Conservation (phyloP, 2,888 invertebrate species). For the Drosophila picticornis region DNA sequence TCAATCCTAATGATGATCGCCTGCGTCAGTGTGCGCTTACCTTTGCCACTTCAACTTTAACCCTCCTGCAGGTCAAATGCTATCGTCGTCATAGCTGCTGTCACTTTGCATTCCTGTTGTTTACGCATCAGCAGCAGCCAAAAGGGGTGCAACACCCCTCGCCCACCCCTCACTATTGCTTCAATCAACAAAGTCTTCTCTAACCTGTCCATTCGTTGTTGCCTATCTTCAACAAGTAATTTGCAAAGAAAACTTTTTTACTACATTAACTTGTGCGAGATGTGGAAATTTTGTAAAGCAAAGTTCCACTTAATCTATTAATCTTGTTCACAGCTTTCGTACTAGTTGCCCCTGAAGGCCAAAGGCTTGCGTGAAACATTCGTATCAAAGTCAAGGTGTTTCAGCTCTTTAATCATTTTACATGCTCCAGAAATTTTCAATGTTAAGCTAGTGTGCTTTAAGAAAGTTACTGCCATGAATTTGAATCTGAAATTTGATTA, state of each 20-base stretch:
- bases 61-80: slow-evolving; percentile 46
- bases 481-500: not conserved
- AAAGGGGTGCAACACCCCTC: slow-evolving; percentile 50
- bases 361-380: not conserved
- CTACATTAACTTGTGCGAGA: slow-evolving; percentile 9
- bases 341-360: slow-evolving; percentile 2
- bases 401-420: not conserved
- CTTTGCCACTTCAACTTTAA: slow-evolving; percentile 31
- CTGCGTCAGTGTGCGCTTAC: slow-evolving; percentile 31
- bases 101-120: slow-evolving; percentile 74
- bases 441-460: not conserved
- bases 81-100: slow-evolving; percentile 62
- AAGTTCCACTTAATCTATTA: slow-evolving; percentile 40
- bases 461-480: not conserved
- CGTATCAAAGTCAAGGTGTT: slow-evolving; percentile 32
- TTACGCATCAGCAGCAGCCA: slow-evolving; percentile 59
- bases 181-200: slow-evolving; percentile 18
- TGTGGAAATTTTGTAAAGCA: slow-evolving; percentile 8
- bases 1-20: slow-evolving; percentile 10
- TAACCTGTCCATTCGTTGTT: slow-evolving; percentile 21
- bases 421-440: not conserved
- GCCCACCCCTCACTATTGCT: not conserved
- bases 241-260: slow-evolving; percentile 27
- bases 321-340: slow-evolving; percentile 39
- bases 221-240: slow-evolving; percentile 34